Evolutionary conservation across 2,113 vertebrate genomes (phyloP).

Genomic region (Mionectes macconnelli): DNA sequence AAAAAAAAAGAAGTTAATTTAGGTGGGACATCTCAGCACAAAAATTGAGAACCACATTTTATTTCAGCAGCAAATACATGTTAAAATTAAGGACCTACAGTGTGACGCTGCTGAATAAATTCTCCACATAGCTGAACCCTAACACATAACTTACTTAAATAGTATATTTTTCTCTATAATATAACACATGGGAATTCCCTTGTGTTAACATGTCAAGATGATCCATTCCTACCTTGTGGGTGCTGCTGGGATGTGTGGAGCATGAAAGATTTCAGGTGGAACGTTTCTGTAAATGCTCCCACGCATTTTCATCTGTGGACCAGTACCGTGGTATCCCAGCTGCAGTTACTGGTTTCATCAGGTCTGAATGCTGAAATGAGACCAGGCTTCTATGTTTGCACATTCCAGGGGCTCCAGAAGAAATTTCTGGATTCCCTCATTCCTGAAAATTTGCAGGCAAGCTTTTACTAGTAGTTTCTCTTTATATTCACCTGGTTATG

Average conservation of each 20-base stretch:
- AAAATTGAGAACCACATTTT: neutral
- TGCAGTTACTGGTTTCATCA: neutral
- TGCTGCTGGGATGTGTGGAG: neutral
- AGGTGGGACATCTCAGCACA: neutral
- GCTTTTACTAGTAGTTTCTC: neutral
- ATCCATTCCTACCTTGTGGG: neutral
- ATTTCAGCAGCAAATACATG: conserved; percentile 20
- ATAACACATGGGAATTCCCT: neutral
- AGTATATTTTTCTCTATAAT: neutral
- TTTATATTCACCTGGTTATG: neutral
- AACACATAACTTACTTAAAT: neutral
- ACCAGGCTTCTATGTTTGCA: neutral
- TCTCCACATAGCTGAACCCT: neutral
- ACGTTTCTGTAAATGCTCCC: neutral
- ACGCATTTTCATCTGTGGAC: neutral
- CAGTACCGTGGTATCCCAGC: neutral
- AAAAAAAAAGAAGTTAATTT: neutral
- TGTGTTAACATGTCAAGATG: neutral
- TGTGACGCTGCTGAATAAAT: neutral
- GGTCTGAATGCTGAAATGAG: neutral
- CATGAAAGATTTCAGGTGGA: neutral
- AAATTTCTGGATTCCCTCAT: neutral
- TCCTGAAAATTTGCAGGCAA: neutral
- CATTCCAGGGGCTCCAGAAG: neutral
- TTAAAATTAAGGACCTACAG: neutral